Conservation (phyloP, 2,888 invertebrate species). For the Glaucopsyche alexis region DNA sequence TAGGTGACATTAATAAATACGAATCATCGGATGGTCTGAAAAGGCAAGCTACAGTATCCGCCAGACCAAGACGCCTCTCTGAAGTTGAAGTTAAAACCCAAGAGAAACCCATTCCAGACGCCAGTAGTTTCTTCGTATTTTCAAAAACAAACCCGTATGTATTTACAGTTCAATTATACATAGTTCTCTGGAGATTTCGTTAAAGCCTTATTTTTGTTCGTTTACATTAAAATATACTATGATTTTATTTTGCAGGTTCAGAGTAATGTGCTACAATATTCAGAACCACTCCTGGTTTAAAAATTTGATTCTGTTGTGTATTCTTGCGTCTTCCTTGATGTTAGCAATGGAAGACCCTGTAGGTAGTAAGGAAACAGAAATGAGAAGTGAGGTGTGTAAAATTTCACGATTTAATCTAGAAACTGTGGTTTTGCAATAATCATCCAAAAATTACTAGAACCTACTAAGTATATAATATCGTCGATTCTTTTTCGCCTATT, state of each 20-base stretch:
- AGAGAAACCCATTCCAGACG: slow-evolving; percentile 93
- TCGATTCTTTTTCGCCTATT: neutral
- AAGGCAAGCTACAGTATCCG: slow-evolving; percentile 70
- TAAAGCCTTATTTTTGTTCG: neutral
- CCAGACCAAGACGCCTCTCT: slow-evolving; percentile 90
- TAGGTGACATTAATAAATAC: slow-evolving; percentile 67
- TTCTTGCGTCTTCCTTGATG: slow-evolving; percentile 98
- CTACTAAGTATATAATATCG: too few species aligned
- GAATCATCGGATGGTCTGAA: slow-evolving; percentile 47
- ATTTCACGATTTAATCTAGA: neutral
- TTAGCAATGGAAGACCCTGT: slow-evolving; percentile 98
- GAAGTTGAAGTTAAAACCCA: slow-evolving; percentile 89
- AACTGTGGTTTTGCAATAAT: neutral
- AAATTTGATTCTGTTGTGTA: slow-evolving; percentile 96
- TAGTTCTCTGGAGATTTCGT: neutral
- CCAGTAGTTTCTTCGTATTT: slow-evolving; percentile 94
- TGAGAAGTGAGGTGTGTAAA: slow-evolving; percentile 54
- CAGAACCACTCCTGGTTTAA: slow-evolving; percentile 97
- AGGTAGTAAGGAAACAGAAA: slow-evolving; percentile 48
- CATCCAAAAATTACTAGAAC: too few species aligned
- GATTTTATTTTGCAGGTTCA: slow-evolving; percentile 81
- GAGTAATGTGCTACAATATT: slow-evolving; percentile 95
- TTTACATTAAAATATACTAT: neutral
- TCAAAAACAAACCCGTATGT: slow-evolving; percentile 92
- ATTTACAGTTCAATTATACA: neutral